Conservation (phyloP, 2,888 invertebrate species). For the Prionchulus punctatus region DNA sequence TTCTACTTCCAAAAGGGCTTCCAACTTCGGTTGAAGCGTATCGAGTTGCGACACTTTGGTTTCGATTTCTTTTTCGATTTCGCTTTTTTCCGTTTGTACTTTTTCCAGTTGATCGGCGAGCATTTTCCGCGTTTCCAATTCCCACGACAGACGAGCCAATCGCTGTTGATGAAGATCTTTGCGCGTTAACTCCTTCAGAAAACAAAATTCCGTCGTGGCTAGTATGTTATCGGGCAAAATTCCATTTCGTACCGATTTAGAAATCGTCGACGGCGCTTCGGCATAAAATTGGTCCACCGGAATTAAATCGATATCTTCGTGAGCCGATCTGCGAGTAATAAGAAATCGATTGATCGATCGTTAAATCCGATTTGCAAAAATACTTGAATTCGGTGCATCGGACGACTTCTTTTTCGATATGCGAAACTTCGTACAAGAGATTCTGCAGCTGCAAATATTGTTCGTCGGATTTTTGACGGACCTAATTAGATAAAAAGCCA, state of each 20-base stretch:
- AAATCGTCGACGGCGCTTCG: slow-evolving; percentile 54
- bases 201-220: slow-evolving; percentile 23
- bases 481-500: too few species aligned
- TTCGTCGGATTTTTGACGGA: slow-evolving; percentile 72
- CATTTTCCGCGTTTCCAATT: slow-evolving; percentile 67
- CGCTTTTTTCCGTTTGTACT: slow-evolving; percentile 57
- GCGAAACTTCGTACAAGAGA: slow-evolving; percentile 77
- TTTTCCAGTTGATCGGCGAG: slow-evolving; percentile 58
- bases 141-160: slow-evolving; percentile 74
- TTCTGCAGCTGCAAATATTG: slow-evolving; percentile 79
- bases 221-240: background rate
- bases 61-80: slow-evolving; percentile 55
- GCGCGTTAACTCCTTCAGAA: slow-evolving; percentile 45
- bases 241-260: slow-evolving; percentile 45
- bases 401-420: slow-evolving; percentile 80
- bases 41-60: slow-evolving; percentile 58
- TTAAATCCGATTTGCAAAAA: background rate
- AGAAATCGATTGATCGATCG: slow-evolving; percentile 1
- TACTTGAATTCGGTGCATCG: slow-evolving; percentile 82
- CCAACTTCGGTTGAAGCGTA: slow-evolving; percentile 61
- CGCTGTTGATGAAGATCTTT: slow-evolving; percentile 59
- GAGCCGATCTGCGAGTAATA: slow-evolving; percentile 52
- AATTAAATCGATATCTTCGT: slow-evolving; percentile 77
- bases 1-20: slow-evolving; percentile 44
- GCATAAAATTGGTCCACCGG: slow-evolving; percentile 63